Evolutionary conservation across 2,113 vertebrate genomes (phyloP).

Genomic region (Serinus canaria): DNA sequence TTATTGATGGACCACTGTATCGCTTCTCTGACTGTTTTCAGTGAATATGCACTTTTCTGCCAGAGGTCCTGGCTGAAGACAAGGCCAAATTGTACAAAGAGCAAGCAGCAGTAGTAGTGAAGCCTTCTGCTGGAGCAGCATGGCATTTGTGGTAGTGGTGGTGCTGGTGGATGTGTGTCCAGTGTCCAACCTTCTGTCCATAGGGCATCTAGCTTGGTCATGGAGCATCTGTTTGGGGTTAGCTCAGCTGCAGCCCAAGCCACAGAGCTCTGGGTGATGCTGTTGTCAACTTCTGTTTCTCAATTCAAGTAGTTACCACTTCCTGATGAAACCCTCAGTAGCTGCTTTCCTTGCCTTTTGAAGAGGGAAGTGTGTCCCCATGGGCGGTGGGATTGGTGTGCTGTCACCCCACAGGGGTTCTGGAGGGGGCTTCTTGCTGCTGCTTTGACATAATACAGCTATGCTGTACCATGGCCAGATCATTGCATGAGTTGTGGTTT

Average conservation of each 20-base stretch:
- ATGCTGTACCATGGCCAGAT: background rate
- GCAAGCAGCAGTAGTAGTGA: background rate
- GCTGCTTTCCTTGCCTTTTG: background rate
- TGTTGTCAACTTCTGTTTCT: background rate
- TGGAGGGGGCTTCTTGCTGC: background rate
- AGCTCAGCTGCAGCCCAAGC: background rate
- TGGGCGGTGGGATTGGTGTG: background rate
- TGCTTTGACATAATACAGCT: background rate
- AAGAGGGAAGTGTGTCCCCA: background rate
- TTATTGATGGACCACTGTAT: background rate
- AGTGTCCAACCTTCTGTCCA: accelerated
- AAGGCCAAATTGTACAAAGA: background rate
- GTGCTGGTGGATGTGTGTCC: background rate
- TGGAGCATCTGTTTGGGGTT: background rate
- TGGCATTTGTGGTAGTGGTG: background rate
- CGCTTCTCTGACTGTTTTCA: background rate
- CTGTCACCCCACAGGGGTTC: background rate
- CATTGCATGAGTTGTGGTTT: accelerated
- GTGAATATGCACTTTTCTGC: background rate
- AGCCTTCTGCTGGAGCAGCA: background rate
- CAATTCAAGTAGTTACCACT: background rate
- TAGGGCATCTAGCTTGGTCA: background rate
- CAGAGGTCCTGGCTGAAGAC: background rate
- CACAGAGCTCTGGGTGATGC: background rate
- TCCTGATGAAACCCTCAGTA: background rate